Evolutionary conservation across 2,888 invertebrate species (phyloP), one percentile per base, ranked within the genome.

Genomic region (Eutolmus rufibarbis): DNA sequence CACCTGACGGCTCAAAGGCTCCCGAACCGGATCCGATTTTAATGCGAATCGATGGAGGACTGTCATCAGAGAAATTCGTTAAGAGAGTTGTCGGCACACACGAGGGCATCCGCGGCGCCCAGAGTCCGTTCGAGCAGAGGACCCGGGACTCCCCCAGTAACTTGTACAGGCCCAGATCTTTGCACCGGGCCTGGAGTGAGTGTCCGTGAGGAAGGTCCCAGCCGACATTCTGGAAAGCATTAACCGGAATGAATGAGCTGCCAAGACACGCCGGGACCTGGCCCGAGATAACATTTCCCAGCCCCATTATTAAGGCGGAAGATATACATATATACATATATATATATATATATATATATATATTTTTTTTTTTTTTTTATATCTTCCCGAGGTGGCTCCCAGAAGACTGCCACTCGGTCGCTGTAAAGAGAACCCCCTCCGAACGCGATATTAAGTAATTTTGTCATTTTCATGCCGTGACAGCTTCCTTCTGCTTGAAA

Each of bases 61-160:
- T 96, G 90, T 96, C 96, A 89, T 96, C 97, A 90, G 97, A 97
- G 92, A 96, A 97, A 92, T 97, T 97, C 66, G 97, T 97, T 89
- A 97, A 94, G 57, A 96, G 93, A 1, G 97, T 97, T 40, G 97
- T 97, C n/a, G 97, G 96, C 46, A 96, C 96, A 91, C 97, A 97
- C 88, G 96, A 95, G 1, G 97, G 97, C 91, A 96, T 93, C 23
- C 93, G 95, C 0, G 96, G 95, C 34, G 94, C 94, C 97, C 97
- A 97, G 85, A 94, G 94, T 2, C 97, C 97, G 91, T 97, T 97
- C 89, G 96, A 96, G 91, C 97, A 97, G 46, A 95, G 94, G 56
- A 97, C 93, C 86, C 94, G 93, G n/a, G 95, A 94, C 85, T 96
- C 96, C 34, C 97, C 97, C 88, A 96, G 94, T 90, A 97, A 94